A percentile compares a stretch with the other conserved stretches of the same genome.
These are phyloP conservation scores for Lycodopsis pacificus DNA, from an alignment of 2,797 vertebrate species.

Conservation along the genomic window DNA sequence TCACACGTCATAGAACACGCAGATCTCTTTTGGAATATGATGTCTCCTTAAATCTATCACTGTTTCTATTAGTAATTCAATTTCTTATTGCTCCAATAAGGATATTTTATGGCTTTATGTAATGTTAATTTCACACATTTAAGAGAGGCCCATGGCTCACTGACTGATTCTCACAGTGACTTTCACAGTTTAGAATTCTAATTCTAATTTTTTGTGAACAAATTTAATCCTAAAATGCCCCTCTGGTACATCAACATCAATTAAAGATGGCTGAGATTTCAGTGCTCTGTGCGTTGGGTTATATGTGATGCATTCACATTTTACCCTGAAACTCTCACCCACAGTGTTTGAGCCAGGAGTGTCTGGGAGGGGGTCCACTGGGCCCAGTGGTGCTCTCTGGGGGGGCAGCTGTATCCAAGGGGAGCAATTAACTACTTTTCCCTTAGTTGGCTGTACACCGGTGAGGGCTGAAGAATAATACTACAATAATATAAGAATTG, in stretches of 20 bases:
- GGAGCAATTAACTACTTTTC: not conserved
- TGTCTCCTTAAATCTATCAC: conserved; percentile 57
- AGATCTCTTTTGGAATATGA: conserved; percentile 23
- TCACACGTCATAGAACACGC: conserved; percentile 52
- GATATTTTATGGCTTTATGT: conserved; percentile 67
- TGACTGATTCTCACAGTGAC: conserved; percentile 43
- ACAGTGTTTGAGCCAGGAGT: not conserved
- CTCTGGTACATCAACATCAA: conserved; percentile 65
- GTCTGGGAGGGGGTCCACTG: conserved; percentile 1
- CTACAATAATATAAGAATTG: not conserved
- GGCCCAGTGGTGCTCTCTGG: not conserved
- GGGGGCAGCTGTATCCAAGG: not conserved
- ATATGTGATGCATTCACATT: conserved; percentile 10
- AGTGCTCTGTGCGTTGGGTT: conserved; percentile 9
- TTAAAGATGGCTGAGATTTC: conserved; percentile 65
- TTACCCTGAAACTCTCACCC: conserved; percentile 8
- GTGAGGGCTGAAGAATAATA: not conserved
- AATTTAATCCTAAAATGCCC: conserved; percentile 65
- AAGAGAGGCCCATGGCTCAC: conserved; percentile 63
- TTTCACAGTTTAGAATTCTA: conserved; percentile 62
- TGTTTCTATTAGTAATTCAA: conserved; percentile 59
- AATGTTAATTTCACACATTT: conserved; percentile 76
- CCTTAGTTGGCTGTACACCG: not conserved
- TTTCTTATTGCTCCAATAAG: conserved; percentile 65
- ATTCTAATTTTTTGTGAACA: conserved; percentile 59